Percentiles rank a stretch among this genome's conserved stretches.
phyloP scores from a whole-genome alignment of 2,113 vertebrate genomes.

The Candoia aspera region DNA sequence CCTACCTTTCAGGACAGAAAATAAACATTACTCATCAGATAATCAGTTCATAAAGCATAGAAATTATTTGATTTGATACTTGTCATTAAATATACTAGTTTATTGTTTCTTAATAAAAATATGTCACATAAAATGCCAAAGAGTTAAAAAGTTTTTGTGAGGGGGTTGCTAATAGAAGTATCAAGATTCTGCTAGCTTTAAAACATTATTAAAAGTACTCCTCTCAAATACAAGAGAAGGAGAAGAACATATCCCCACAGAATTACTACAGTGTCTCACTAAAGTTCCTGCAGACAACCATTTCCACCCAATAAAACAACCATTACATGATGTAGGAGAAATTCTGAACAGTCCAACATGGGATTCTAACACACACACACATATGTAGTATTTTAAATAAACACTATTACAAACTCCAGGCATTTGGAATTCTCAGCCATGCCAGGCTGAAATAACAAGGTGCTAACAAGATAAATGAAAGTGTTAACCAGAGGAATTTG shows the following conservation, averaged over 20 bases:
- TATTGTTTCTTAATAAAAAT: slow-evolving; percentile 8
- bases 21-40: slow-evolving; percentile 28
- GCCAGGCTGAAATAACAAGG: not conserved
- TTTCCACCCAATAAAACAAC: not conserved
- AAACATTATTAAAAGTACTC: not conserved
- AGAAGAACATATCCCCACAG: too few species aligned
- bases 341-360: not conserved
- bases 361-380: not conserved
- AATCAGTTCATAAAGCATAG: slow-evolving; percentile 50
- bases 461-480: not conserved
- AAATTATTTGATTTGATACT: not conserved
- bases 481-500: not conserved
- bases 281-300: not conserved
- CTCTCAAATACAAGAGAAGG: not conserved
- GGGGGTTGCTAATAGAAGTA: not conserved
- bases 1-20: not conserved
- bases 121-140: not conserved
- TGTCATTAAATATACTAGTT: slow-evolving; percentile 6
- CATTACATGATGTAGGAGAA: not conserved
- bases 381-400: not conserved
- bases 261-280: not conserved
- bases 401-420: not conserved
- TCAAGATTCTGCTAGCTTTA: not conserved
- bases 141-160: not conserved
- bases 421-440: not conserved